These are phyloP conservation scores for Cistogaster globosa DNA, from an alignment of 2,888 invertebrate species.

Conservation along the genomic window DNA sequence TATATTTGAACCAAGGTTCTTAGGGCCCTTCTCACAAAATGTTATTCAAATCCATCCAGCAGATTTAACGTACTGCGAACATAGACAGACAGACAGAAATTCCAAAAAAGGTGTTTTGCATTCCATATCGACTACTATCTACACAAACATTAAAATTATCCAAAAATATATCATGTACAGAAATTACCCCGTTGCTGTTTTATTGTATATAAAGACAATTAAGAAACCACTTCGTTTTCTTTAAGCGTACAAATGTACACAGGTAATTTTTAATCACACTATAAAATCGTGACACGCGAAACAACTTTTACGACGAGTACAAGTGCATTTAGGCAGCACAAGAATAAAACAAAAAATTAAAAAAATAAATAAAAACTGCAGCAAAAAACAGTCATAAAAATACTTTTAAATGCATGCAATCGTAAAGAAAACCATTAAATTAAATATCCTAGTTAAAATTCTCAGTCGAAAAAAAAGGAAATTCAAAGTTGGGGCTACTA, in stretches of 20 bases:
- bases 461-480: neutral
- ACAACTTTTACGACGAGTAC: conserved; percentile 13
- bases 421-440: conserved; percentile 36
- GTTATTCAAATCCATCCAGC: no score
- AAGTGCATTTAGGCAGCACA: conserved; percentile 31
- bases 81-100: no score
- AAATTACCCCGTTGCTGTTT: no score
- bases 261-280: conserved; percentile 54
- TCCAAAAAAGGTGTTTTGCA: no score
- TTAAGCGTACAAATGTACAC: conserved; percentile 10
- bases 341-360: neutral
- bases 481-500: neutral
- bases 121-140: no score
- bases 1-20: no score
- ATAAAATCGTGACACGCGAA: conserved; percentile 65
- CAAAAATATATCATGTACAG: no score
- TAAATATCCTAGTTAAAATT: conserved; percentile 40
- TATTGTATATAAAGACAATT: no score
- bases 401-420: conserved; percentile 51
- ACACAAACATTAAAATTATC: no score
- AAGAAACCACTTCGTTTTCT: no score
- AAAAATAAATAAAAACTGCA: neutral
- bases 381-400: conserved; percentile 28
- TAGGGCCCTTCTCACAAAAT: no score
- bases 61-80: no score